Evolutionary conservation across 2,888 invertebrate species (phyloP).

Genomic region (Spilarctia lutea): DNA sequence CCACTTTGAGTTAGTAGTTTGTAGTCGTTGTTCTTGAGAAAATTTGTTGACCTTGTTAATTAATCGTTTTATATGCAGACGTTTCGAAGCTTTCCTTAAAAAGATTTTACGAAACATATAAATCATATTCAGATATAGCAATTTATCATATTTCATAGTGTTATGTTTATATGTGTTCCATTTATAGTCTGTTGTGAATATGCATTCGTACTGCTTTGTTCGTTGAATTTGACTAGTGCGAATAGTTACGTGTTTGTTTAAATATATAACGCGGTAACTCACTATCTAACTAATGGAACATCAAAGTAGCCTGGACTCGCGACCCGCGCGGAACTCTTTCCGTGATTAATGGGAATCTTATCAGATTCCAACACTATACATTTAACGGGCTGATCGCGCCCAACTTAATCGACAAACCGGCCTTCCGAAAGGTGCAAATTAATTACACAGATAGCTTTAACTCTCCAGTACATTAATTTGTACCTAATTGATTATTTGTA

Average conservation of each 20-base stretch:
- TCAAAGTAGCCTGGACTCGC: slow-evolving; percentile 60
- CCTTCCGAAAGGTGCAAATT: slow-evolving; percentile 74
- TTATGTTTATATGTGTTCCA: neutral
- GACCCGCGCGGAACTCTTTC: slow-evolving; percentile 60
- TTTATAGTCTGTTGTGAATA: slow-evolving; percentile 9
- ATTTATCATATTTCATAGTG: slow-evolving; percentile 45
- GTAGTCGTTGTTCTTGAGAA: slow-evolving; percentile 68
- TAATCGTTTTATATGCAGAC: slow-evolving; percentile 82
- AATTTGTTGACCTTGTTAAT: slow-evolving; percentile 81
- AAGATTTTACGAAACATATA: slow-evolving; percentile 53
- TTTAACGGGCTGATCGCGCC: slow-evolving; percentile 66
- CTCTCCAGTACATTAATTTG: slow-evolving; percentile 70
- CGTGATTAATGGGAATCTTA: slow-evolving; percentile 78
- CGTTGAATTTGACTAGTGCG: slow-evolving; percentile 25
- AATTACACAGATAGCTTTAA: slow-evolving; percentile 73
- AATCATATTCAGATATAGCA: slow-evolving; percentile 38
- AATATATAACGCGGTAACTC: slow-evolving; percentile 46
- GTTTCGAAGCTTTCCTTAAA: slow-evolving; percentile 59
- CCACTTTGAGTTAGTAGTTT: slow-evolving; percentile 61
- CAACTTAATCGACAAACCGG: slow-evolving; percentile 67
- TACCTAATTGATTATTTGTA: slow-evolving; percentile 67
- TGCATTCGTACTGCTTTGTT: slow-evolving; percentile 15
- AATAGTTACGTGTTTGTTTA: slow-evolving; percentile 44
- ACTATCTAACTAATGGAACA: slow-evolving; percentile 63
- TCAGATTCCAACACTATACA: slow-evolving; percentile 74